Conservation (phyloP, 2,888 invertebrate species). For the Nineta flava region DNA sequence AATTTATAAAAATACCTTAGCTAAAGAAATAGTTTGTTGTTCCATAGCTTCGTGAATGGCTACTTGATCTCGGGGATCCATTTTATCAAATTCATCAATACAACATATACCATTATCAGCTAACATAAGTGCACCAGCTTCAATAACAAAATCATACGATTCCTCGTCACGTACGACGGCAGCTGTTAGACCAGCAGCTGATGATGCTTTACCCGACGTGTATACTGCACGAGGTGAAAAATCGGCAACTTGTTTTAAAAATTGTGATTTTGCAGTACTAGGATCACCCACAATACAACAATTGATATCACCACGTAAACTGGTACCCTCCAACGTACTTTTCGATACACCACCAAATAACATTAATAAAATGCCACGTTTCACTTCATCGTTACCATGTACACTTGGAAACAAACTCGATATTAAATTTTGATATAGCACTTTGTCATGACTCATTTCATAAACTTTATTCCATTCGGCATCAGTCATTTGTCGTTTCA, state of each 20-base stretch:
- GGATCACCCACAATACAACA: constrained; percentile 98
- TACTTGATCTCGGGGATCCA: constrained; percentile 94
- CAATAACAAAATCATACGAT: constrained; percentile 96
- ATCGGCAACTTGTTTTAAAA: constrained; percentile 83
- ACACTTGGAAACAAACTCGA: constrained; percentile 88
- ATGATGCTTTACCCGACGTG: constrained; percentile 96
- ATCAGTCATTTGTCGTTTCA: constrained; percentile 87
- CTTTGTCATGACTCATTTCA: constrained; percentile 90
- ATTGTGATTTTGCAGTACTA: constrained; percentile 94
- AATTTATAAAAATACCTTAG: constrained; percentile 43
- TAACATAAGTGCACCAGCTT: constrained; percentile 98
- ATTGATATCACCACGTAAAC: constrained; percentile 91
- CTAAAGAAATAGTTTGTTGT: constrained; percentile 97
- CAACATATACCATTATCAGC: constrained; percentile 98
- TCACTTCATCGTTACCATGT: constrained; percentile 94
- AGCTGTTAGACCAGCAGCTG: constrained; percentile 95
- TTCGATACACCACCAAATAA: constrained; percentile 95
- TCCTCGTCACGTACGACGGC: constrained; percentile 98
- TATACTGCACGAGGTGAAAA: constrained; percentile 94
- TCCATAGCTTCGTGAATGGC: constrained; percentile 99
- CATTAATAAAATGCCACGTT: constrained; percentile 82
- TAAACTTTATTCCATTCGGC: constrained; percentile 91
- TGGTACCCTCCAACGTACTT: constrained; percentile 79
- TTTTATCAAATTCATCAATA: constrained; percentile 99
- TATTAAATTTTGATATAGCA: constrained; percentile 80